Conservation (phyloP, 2,113 vertebrate species). For the Ariopsis seemanni region DNA sequence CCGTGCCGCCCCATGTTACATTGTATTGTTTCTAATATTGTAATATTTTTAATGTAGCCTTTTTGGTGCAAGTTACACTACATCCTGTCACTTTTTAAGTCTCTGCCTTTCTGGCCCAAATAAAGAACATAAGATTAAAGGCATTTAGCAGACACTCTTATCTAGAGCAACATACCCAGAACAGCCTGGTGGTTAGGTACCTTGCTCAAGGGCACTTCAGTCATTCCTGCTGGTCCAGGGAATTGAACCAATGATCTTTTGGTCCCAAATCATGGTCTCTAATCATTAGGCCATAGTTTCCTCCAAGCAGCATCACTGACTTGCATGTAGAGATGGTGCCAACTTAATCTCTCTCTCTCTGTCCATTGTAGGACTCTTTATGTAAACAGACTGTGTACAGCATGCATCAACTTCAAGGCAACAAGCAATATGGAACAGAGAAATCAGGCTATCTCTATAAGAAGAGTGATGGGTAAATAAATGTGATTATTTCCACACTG, state of each 20-base stretch:
- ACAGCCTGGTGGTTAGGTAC: no score
- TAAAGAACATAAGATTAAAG: no score
- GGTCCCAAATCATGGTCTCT: no score
- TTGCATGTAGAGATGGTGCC: neutral
- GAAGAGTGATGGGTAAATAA: slow-evolving; percentile 71
- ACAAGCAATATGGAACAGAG: slow-evolving; percentile 70
- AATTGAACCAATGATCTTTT: no score
- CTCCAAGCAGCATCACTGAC: neutral
- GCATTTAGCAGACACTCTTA: no score
- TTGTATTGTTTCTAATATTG: no score
- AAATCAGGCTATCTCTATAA: slow-evolving; percentile 71
- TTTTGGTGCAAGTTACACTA: neutral
- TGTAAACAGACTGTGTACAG: slow-evolving; percentile 67
- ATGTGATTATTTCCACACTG: neutral
- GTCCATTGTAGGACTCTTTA: slow-evolving; percentile 60
- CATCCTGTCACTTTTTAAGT: neutral
- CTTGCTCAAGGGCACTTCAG: no score
- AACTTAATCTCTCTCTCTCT: neutral
- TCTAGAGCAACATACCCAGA: no score
- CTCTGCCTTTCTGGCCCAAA: neutral
- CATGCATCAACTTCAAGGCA: slow-evolving; percentile 74
- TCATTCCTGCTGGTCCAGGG: no score
- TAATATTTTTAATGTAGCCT: neutral
- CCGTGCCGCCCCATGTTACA: no score
- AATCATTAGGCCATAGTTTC: no score